Base-by-base conservation (phyloP, 2,888 invertebrate species). In the Amitus sp. region DNA sequence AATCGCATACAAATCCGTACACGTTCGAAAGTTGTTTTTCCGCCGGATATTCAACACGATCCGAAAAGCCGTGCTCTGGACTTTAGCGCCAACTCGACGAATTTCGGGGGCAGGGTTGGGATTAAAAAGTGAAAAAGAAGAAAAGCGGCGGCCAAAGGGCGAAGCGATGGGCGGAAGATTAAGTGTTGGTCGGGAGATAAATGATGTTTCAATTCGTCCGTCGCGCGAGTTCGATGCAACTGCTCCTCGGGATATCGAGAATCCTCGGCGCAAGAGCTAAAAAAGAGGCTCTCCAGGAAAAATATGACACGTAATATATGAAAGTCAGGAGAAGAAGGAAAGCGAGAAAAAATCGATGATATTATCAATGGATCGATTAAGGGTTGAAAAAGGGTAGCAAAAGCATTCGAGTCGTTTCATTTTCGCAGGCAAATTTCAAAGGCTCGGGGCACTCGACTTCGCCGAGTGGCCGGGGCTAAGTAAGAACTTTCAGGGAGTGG, bases 401-500 rank as follows among this genome's bases (percentile, higher is more conserved):
- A 7, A 10, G 27, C 15, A 28, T 17, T 17, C 23, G 17, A 49
- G 6, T 9, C 34, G 34, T 13, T 39, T 17, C 7, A 7, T 39
- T 15, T 39, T 39, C 13, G 7, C 15, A 12, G 13, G 15, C n/a
- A n/a, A 39, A 7, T 39, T n/a, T 17, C 39, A 34, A 34, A n/a
- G 39, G n/a, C n/a, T n/a, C n/a, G n/a, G n/a, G n/a, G n/a, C n/a
- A n/a, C n/a, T n/a, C n/a, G n/a, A n/a, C 39, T 13, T 17, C 39
- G 2, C 39, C 39, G 6, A 15, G 34, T 34, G n/a, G 34, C 10
- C 34, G 6, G 13, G 34, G 13, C 64, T 67, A 71, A 75, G 71
- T 73, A 73, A 76, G 73, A 74, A 70, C 74, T 71, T 69, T 68
- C 67, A 63, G 66, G 2, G 39, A 72, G 73, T 73, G 73, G 75